These are phyloP conservation scores for Caenorhabditis tropicalis DNA, from an alignment of 1,140 invertebrate species.

Conservation along the genomic window DNA sequence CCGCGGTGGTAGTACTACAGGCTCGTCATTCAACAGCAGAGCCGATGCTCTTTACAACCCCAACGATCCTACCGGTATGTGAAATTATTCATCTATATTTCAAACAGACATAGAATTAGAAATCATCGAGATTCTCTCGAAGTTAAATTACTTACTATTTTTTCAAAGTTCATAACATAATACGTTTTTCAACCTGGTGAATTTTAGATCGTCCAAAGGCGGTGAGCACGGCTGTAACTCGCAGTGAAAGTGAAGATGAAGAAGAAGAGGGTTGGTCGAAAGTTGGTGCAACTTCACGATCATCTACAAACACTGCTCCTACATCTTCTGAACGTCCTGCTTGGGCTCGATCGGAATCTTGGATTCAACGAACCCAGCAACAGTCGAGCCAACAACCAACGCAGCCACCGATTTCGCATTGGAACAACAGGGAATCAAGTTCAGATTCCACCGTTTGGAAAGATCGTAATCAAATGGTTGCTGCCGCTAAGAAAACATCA, in stretches of 20 bases:
- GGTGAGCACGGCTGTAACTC: background rate
- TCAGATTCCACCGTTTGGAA: background rate
- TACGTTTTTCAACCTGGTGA: too few species aligned
- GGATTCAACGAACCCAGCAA: conserved; percentile 11
- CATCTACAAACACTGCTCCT: background rate
- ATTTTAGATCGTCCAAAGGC: conserved; percentile 10
- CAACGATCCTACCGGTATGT: background rate
- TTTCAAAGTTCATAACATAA: too few species aligned
- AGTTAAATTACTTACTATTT: too few species aligned
- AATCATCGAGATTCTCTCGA: too few species aligned
- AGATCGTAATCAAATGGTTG: conserved; percentile 29
- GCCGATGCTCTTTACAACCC: conserved; percentile 30
- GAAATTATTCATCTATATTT: background rate
- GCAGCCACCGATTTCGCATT: background rate
- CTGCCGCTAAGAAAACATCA: background rate
- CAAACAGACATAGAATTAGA: too few species aligned
- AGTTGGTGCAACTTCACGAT: background rate
- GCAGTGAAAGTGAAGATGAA: conserved; percentile 16
- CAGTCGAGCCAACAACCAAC: background rate
- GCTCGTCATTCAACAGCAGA: background rate
- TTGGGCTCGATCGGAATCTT: background rate
- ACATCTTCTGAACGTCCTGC: background rate
- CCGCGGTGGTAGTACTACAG: conserved; percentile 11
- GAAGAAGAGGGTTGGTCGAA: conserved; percentile 34
- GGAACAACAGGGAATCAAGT: background rate